Evolutionary conservation across 2,888 invertebrate genomes (phyloP), one percentile per base, ranked within the genome.

Genomic region (Alloscopus bannaensis): DNA sequence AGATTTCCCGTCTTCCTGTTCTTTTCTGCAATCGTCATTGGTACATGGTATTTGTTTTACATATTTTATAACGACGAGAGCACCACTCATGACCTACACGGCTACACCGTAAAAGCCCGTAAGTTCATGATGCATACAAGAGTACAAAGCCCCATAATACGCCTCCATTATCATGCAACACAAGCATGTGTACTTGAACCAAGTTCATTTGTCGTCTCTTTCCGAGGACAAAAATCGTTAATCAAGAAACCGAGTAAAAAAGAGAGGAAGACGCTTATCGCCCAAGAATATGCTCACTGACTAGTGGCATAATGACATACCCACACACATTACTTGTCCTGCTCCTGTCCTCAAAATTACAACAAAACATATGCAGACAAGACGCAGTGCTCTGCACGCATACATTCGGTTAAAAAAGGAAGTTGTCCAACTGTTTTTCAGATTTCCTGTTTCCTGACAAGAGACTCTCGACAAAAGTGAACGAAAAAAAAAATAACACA

Each of bases 391-490:
- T n/a, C n/a, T n/a, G n/a, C n/a, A n/a, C n/a, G n/a, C 20, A 18
- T 24, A 20, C 24, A 18, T 47, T 11, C 31, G 24, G 62, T 62
- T 68, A 60, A 59, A 66, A 81, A 82, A 82, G 83, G 84, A 84
- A 84, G 84, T 83, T 82, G 80, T 75, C 80, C 81, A 83, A 83
- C 82, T 78, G 81, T 83, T 78, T 81, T 81, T 81, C 83, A 85
- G 83, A 85, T 85, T 85, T 85, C 85, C 85, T 84, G 85, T 85
- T 85, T 85, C 85, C 85, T 84, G 80, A 42, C 59, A 59, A 1
- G 28, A 65, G 28, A 52, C 22, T 24, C 22, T 20, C 20, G 36
- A 29, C 36, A 57, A 29, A 24, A 2, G 40, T 6, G 36, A 47
- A n/a, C 16, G n/a, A n/a, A 55, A 26, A 28, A 8, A 47, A 47